These are phyloP conservation scores for Coremacera marginata DNA, from an alignment of 2,888 invertebrate species.

Conservation along the genomic window DNA sequence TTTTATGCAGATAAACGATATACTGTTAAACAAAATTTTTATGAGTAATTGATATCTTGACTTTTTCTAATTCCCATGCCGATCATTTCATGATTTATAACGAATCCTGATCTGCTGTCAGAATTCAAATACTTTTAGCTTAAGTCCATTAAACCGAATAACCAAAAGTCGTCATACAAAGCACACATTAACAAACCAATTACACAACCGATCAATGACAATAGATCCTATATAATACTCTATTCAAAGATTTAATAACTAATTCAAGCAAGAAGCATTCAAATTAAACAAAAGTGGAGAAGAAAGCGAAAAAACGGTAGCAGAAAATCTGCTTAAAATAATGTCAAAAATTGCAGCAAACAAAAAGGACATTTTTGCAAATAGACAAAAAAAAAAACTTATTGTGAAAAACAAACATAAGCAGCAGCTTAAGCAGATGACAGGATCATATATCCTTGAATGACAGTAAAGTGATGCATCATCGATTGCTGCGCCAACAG, in stretches of 20 bases:
- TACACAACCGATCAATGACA: slow-evolving; percentile 23
- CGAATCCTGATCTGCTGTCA: neutral
- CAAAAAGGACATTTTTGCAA: neutral
- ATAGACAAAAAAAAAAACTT: too few relatives aligned
- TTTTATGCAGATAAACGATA: too few relatives aligned
- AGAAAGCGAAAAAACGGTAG: neutral
- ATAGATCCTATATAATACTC: neutral
- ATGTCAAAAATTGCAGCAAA: slow-evolving; percentile 4
- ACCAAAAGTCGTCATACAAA: neutral
- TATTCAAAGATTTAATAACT: too few relatives aligned
- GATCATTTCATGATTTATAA: too few relatives aligned
- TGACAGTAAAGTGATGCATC: neutral
- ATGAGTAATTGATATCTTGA: too few relatives aligned
- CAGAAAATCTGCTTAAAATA: neutral
- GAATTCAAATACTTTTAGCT: neutral
- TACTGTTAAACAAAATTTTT: too few relatives aligned
- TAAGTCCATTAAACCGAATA: neutral
- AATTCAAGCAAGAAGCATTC: neutral
- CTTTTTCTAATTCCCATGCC: too few relatives aligned
- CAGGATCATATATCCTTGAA: neutral
- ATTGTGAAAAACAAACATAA: neutral
- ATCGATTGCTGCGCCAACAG: neutral
- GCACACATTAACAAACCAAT: neutral
- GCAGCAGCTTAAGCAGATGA: slow-evolving; percentile 1
- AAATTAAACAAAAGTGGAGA: neutral